Conservation (phyloP, 2,797 vertebrate species). For the Synaphobranchus kaupii region DNA sequence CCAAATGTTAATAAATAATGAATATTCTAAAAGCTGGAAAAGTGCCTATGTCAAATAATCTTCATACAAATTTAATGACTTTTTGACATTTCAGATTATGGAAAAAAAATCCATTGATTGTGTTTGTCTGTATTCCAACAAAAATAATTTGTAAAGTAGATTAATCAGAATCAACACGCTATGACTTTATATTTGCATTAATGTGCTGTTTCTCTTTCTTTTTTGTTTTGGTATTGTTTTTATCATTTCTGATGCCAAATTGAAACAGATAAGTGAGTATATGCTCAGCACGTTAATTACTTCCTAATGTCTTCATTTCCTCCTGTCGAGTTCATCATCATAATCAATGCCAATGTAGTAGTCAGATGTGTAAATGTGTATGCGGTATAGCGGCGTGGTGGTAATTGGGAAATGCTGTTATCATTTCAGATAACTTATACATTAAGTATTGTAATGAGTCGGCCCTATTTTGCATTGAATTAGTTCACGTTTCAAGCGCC, state of each 20-base stretch:
- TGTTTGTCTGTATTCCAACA: not conserved
- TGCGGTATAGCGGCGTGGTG: not conserved
- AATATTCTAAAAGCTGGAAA: not conserved
- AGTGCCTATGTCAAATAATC: too few relatives aligned
- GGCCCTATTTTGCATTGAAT: not conserved
- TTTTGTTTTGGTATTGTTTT: not conserved
- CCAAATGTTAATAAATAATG: not conserved
- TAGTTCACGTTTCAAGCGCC: not conserved
- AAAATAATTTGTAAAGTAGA: not conserved
- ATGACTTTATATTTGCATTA: not conserved
- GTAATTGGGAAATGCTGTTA: not conserved
- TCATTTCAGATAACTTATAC: not conserved
- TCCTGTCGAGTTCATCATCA: not conserved
- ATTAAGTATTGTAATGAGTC: not conserved
- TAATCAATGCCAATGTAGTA: not conserved
- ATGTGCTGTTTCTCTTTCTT: not conserved
- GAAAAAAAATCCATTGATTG: not conserved
- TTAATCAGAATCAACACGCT: not conserved
- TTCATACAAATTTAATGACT: not conserved
- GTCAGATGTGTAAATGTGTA: slow-evolving; percentile 3
- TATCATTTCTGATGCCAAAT: not conserved
- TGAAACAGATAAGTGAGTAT: not conserved
- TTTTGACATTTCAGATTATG: not conserved
- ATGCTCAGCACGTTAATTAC: not conserved
- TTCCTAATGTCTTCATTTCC: not conserved